Evolutionary conservation across 2,888 invertebrate species (phyloP), one percentile per base, ranked within the genome.

Genomic region (Choreutis nemorana): DNA sequence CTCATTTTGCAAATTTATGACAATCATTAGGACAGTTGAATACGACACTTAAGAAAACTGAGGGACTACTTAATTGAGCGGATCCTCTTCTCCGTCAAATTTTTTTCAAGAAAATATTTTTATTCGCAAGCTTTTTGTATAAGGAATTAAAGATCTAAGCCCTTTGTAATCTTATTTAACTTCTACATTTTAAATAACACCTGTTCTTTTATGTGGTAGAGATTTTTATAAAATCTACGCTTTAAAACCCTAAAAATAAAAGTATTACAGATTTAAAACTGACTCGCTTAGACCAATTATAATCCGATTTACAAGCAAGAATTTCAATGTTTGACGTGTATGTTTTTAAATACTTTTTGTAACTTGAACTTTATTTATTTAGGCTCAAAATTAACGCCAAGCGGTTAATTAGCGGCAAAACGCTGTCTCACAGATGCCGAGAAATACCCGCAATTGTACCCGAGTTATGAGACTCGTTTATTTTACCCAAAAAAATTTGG

Each of bases 21-120:
- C 57, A 56, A 58, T 63, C 64, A 70, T 70, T 67, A 66, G 59
- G 67, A 55, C 64, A 59, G 60, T 59, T 61, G 60, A 66, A 68
- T 62, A 62, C 58, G 66, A 65, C 56, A 62, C 65, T 65, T 62
- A 61, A 61, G 62, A 60, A 58, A 58, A 62, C 55, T 51, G 57
- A 53, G 53, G 59, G 57, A 57, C 58, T 61, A 50, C 56, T 66
- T 67, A 66, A 68, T 70, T 70, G 66, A 64, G 50, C 55, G 52
- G 55, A 58, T 59, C 58, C 50, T 55, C 58, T 66, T 67, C 66
- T 59, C 63, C 56, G 59, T 41, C 53, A 58, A 65, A 62, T 57
- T 48, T 48, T 50, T 28, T 13, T 28, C 18, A 2, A 30, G 32
- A 35, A 23, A n/a, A 30, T 30, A 9, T 26, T 26, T 26, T 26